phyloP scores from a whole-genome alignment of 2,797 vertebrate species.

The Hapalemur alaotrensis region DNA sequence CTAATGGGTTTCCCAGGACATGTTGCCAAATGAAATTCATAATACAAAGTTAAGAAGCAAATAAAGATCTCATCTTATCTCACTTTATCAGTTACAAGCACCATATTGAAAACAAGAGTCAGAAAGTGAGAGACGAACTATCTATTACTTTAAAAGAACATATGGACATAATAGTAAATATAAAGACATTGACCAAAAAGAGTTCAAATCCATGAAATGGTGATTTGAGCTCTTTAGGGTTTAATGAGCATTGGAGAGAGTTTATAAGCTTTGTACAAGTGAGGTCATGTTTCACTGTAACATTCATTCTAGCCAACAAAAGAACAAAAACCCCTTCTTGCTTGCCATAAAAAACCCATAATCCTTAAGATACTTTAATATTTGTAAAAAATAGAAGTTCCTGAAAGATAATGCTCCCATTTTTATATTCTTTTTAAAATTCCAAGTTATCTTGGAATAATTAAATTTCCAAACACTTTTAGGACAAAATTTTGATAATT shows the following conservation, averaged over 20 bases:
- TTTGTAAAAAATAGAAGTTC: not conserved
- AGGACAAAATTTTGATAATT: not conserved
- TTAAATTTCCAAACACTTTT: not conserved
- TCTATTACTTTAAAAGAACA: slow-evolving; percentile 37
- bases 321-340: not conserved
- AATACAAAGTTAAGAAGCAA: slow-evolving; percentile 60
- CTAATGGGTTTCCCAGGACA: slow-evolving; percentile 71
- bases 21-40: slow-evolving; percentile 68
- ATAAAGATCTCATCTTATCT: slow-evolving; percentile 61
- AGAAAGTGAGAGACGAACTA: slow-evolving; percentile 58
- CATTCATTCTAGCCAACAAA: not conserved
- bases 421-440: not conserved
- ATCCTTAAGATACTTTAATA: not conserved
- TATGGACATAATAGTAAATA: slow-evolving; percentile 46
- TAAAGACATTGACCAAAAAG: slow-evolving; percentile 59
- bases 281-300: slow-evolving; percentile 45
- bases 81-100: slow-evolving; percentile 60
- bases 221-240: slow-evolving; percentile 55
- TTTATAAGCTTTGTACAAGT: slow-evolving; percentile 62
- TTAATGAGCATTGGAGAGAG: slow-evolving; percentile 64
- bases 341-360: not conserved
- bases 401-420: not conserved
- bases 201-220: slow-evolving; percentile 57
- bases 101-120: slow-evolving; percentile 50
- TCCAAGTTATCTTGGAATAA: not conserved